A percentile compares a stretch with the other conserved stretches of the same genome.
Evolutionary conservation across 2,888 invertebrate genomes (phyloP).

Genomic region (Ennomos erosarius): DNA sequence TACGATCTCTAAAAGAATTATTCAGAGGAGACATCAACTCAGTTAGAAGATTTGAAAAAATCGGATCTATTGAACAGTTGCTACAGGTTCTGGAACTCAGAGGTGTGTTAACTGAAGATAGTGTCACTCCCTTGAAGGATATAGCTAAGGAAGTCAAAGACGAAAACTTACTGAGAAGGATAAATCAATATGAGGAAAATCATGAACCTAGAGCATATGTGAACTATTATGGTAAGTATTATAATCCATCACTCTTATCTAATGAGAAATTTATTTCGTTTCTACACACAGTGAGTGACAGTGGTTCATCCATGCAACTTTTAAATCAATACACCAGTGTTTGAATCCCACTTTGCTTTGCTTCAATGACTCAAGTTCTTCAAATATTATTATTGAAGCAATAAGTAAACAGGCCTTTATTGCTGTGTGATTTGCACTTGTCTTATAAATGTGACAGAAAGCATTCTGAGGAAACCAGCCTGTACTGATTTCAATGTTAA

Average conservation of each 20-base stretch:
- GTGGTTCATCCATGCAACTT: too few relatives aligned
- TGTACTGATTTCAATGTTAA: neutral
- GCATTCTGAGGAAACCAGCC: too few relatives aligned
- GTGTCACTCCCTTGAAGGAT: slow-evolving; percentile 63
- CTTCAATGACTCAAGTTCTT: too few relatives aligned
- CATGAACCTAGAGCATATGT: slow-evolving; percentile 48
- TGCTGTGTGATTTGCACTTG: too few relatives aligned
- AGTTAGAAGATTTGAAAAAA: slow-evolving; percentile 66
- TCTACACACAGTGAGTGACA: too few relatives aligned
- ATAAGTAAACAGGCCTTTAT: too few relatives aligned
- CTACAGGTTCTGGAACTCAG: slow-evolving; percentile 68
- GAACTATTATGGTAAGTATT: slow-evolving; percentile 61
- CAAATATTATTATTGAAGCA: too few relatives aligned
- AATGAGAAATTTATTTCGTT: too few relatives aligned
- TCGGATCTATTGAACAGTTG: slow-evolving; percentile 62
- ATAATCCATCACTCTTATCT: neutral
- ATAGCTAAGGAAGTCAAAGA: slow-evolving; percentile 60
- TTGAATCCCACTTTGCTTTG: too few relatives aligned
- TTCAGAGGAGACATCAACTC: slow-evolving; percentile 72
- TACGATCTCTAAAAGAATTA: slow-evolving; percentile 63
- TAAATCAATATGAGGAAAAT: slow-evolving; percentile 58
- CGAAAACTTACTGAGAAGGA: slow-evolving; percentile 52
- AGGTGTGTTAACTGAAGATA: slow-evolving; percentile 66
- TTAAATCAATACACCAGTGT: too few relatives aligned
- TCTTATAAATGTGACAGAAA: too few relatives aligned